Conservation (phyloP, 2,797 vertebrate species). For the Hemitrygon akajei region DNA sequence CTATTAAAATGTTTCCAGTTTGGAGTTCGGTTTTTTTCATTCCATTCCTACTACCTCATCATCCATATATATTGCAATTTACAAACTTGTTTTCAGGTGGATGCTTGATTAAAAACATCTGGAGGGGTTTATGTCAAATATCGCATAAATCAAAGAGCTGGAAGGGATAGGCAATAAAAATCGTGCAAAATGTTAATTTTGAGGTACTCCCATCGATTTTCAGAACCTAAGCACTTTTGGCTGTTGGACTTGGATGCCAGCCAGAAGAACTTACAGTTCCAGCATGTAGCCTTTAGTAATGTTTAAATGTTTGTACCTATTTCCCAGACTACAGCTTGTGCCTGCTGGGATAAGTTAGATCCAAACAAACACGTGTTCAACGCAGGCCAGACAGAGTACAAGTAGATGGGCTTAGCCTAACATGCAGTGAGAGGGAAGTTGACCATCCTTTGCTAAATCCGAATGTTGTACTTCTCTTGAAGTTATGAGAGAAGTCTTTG, state of each 20-base stretch:
- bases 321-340: not conserved
- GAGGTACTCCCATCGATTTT: not conserved
- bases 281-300: not conserved
- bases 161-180: not conserved
- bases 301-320: not conserved
- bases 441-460: not conserved
- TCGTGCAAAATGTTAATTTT: not conserved
- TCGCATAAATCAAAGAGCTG: not conserved
- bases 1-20: not conserved
- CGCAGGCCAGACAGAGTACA: not conserved
- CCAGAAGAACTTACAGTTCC: not conserved
- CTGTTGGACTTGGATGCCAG: not conserved
- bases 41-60: not conserved
- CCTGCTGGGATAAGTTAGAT: not conserved
- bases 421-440: not conserved
- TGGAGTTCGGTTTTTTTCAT: not conserved
- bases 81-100: not conserved
- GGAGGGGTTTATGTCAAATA: not conserved
- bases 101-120: not conserved
- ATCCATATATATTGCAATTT: not conserved
- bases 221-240: not conserved
- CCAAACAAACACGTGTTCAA: not conserved
- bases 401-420: not conserved
- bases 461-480: not conserved
- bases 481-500: not conserved